Conservation (phyloP, 2,113 vertebrate genomes). For the Perca schrenkii region DNA sequence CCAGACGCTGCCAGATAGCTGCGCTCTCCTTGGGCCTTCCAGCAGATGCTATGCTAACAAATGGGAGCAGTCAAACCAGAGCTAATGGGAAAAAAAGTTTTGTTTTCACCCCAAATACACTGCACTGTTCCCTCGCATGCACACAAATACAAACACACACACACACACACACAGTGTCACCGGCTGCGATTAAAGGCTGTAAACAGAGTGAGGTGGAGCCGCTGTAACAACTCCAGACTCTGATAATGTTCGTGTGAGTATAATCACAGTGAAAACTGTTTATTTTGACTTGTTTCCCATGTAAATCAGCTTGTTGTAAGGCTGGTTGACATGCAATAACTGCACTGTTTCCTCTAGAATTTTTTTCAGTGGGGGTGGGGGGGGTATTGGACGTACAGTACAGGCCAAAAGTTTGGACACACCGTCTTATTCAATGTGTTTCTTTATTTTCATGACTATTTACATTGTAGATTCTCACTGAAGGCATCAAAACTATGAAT, state of each 20-base stretch:
- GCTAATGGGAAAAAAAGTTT: conserved; percentile 71
- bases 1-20: conserved; percentile 57
- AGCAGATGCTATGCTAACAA: conserved; percentile 78
- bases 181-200: background rate
- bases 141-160: conserved; percentile 8
- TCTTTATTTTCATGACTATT: too few species aligned
- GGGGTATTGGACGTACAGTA: too few species aligned
- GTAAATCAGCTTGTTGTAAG: too few species aligned
- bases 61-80: conserved; percentile 74
- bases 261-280: background rate
- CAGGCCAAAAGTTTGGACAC: too few species aligned
- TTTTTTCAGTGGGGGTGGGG: too few species aligned
- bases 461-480: too few species aligned
- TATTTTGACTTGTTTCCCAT: too few species aligned
- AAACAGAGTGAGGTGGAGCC: background rate
- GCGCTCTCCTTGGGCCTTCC: conserved; percentile 74
- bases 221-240: background rate
- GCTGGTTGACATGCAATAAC: too few species aligned
- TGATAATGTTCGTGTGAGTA: background rate
- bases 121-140: background rate
- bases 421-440: too few species aligned
- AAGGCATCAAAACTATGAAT: too few species aligned
- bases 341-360: too few species aligned
- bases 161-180: conserved; percentile 20
- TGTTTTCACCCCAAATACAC: conserved; percentile 31